Evolutionary conservation across 2,113 vertebrate species (phyloP).

Genomic region (Oryzias javanicus): DNA sequence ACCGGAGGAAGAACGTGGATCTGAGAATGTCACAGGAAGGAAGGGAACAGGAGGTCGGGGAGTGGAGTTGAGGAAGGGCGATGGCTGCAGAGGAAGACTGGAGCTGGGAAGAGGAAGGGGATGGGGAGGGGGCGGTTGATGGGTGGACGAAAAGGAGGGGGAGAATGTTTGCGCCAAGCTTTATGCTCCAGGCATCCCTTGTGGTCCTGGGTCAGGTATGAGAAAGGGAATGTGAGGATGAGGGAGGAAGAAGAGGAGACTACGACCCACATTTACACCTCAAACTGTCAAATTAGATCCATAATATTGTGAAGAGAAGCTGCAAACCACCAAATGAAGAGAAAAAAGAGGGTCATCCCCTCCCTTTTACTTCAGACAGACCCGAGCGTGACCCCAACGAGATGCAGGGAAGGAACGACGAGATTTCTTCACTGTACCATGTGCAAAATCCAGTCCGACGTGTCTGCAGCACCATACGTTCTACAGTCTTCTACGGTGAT

Average conservation of each 20-base stretch:
- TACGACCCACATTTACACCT: conserved; percentile 73
- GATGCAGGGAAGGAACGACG: conserved; percentile 26
- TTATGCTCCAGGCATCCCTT: conserved; percentile 82
- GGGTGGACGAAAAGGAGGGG: neutral
- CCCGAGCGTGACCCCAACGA: conserved; percentile 37
- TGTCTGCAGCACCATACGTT: conserved; percentile 13
- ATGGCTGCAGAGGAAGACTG: conserved; percentile 60
- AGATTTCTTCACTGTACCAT: neutral
- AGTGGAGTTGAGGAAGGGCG: conserved; percentile 63
- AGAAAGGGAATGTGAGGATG: conserved; percentile 65
- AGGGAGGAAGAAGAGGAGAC: conserved; percentile 56
- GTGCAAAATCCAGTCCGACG: neutral
- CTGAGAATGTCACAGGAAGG: conserved; percentile 42
- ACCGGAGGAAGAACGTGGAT: neutral
- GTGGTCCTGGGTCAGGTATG: conserved; percentile 81
- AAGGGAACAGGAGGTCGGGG: conserved; percentile 16
- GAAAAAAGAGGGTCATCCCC: neutral
- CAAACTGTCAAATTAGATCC: conserved; percentile 92
- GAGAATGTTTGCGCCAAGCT: conserved; percentile 77
- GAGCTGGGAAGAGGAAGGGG: conserved; percentile 22
- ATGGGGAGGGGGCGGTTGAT: conserved; percentile 23
- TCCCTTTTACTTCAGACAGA: conserved; percentile 12
- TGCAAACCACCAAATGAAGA: conserved; percentile 14
- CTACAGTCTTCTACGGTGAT: neutral
- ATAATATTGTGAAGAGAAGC: conserved; percentile 49